Base-by-base conservation (phyloP, 2,113 vertebrate genomes). In the Apaloderma vittatum region DNA sequence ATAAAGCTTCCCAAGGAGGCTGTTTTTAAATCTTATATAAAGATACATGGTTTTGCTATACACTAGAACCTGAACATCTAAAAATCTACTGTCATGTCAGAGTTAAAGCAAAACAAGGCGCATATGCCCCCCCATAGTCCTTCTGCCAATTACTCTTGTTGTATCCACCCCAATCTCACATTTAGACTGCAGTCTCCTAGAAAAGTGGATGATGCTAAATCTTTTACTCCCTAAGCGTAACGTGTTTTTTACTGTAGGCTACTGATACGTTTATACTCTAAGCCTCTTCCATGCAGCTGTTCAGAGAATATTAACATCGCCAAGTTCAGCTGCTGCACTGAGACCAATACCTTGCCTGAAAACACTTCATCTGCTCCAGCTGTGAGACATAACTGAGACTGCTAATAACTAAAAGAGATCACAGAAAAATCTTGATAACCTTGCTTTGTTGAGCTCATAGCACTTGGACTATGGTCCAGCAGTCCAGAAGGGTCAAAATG, bases 11-110 rank as follows among this genome's bases (percentile, higher is more conserved):
- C 88, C 77, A 93, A 93, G 54, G 75, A 96, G 37, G 29, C n/a
- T 75, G 30, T 67, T 94, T 86, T 87, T 93, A 73, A 93, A 97
- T 58, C 21, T 54, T 93, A 77, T 71, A 94, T 36, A 94, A 82
- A 73, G 49, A 95, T 43, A 84, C 9, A 52, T 37, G 34, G 16
- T 96, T 95, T 86, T 85, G 45, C 57, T 83, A 59, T n/a, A 86
- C 80, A 79, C 46, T 40, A 49, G 59, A 61, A 61, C 40, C 46
- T 78, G 36, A 66, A 58, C 27, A 59, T 48, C 54, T 89, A 80
- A 65, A 93, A 94, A 82, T 24, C 79, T 92, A 72, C 84, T 70
- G 68, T 43, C 34, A 66, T 4, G 52, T 80, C 61, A 88, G 48
- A 63, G 58, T 37, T 79, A 58, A 59, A 88, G 71, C 27, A 51